Conservation (phyloP, 2,113 vertebrate species). For the Illadopsis cleaveri region DNA sequence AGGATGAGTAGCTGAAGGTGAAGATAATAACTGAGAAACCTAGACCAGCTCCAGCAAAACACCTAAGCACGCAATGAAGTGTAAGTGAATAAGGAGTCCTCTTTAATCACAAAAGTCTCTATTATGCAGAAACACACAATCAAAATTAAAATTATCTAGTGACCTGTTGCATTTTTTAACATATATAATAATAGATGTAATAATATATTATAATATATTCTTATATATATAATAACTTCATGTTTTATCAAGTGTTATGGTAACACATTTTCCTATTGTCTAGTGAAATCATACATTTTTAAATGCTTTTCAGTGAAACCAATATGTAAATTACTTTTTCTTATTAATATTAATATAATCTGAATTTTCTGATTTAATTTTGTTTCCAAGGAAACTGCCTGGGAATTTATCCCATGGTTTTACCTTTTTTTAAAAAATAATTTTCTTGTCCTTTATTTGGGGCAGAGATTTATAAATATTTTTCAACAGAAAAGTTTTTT, state of each 20-base stretch:
- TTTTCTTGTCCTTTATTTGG: background rate
- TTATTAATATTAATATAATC: background rate
- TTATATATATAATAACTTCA: background rate
- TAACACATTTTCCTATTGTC: background rate
- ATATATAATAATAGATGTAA: background rate
- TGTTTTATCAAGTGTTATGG: background rate
- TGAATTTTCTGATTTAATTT: background rate
- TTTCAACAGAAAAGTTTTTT: background rate
- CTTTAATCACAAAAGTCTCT: background rate
- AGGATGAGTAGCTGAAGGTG: background rate
- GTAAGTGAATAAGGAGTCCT: background rate
- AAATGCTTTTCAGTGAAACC: background rate
- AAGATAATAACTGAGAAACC: background rate
- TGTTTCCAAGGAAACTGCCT: background rate
- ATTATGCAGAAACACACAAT: background rate
- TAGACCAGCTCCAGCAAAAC: background rate
- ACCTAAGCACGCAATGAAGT: background rate
- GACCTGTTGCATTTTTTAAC: background rate
- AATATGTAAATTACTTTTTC: background rate
- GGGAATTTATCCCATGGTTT: background rate
- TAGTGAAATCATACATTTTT: background rate
- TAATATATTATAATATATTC: no score
- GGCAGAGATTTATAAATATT: background rate
- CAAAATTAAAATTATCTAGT: background rate
- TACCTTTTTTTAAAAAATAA: background rate